A percentile compares a stretch with the other conserved stretches of the same genome.
Conservation (phyloP, 2,797 vertebrate genomes). For the Psittacula echo region DNA sequence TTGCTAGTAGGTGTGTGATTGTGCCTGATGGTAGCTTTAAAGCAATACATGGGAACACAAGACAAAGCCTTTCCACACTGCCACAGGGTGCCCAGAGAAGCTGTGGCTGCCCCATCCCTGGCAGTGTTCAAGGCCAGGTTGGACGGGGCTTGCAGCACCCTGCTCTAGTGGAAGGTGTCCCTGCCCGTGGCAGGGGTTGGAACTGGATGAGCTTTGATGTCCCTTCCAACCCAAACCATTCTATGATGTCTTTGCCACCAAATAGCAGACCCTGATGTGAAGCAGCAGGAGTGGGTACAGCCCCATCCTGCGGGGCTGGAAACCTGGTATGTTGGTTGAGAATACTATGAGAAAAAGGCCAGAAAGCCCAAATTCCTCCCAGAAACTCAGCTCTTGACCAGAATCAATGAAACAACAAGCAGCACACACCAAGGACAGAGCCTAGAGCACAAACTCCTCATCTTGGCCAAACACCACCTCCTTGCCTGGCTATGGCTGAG, state of each 20-base stretch:
- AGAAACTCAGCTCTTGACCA: fast-evolving
- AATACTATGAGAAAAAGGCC: fast-evolving
- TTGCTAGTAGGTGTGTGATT: neutral
- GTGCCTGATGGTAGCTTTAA: neutral
- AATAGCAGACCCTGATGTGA: fast-evolving
- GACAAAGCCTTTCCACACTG: neutral
- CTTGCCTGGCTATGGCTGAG: fast-evolving
- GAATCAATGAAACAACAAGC: fast-evolving
- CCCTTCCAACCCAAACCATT: too few species aligned
- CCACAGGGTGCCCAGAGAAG: too few species aligned
- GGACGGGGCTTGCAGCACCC: too few species aligned
- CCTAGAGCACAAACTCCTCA: neutral
- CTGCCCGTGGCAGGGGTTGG: too few species aligned
- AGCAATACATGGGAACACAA: neutral
- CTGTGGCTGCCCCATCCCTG: too few species aligned
- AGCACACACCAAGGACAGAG: fast-evolving
- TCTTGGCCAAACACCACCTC: neutral
- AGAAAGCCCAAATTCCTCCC: fast-evolving
- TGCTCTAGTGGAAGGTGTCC: too few species aligned
- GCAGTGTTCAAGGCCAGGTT: too few species aligned
- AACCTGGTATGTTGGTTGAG: fast-evolving
- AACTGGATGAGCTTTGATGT: too few species aligned
- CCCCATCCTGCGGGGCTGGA: neutral
- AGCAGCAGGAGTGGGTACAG: fast-evolving
- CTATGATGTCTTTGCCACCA: too few species aligned